Evolutionary conservation across 2,797 vertebrate species (phyloP).

Genomic region (Anisognathus igniventris): DNA sequence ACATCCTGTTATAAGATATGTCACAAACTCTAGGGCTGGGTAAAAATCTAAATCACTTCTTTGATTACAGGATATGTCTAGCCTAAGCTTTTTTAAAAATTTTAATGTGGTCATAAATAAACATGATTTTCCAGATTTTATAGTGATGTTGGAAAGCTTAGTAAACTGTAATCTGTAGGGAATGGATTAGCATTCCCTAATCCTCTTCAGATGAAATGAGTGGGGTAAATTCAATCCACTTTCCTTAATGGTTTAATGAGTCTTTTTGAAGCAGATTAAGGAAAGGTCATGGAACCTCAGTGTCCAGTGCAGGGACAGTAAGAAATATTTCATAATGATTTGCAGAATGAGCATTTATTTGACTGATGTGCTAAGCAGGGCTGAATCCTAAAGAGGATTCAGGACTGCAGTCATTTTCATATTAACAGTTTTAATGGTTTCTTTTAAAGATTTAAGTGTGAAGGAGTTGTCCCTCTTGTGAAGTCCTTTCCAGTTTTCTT

Average conservation of each 20-base stretch:
- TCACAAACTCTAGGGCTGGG: neutral
- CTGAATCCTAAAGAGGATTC: neutral
- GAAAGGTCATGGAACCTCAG: neutral
- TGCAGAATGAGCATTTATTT: neutral
- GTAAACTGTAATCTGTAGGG: neutral
- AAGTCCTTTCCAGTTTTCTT: neutral
- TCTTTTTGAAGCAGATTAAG: slow-evolving; percentile 14
- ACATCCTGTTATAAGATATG: neutral
- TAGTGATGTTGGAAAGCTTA: neutral
- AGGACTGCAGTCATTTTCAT: neutral
- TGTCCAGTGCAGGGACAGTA: neutral
- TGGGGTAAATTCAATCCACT: slow-evolving; percentile 28
- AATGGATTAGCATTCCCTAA: slow-evolving; percentile 29
- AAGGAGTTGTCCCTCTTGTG: neutral
- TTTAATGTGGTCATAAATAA: neutral
- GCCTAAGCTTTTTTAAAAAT: neutral
- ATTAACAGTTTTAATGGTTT: neutral
- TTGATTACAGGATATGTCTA: neutral
- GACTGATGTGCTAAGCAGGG: neutral
- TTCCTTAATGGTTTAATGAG: slow-evolving; percentile 41
- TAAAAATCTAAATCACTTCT: neutral
- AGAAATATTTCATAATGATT: neutral
- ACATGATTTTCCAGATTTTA: neutral
- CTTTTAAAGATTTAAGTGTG: neutral
- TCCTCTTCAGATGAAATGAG: neutral